These are phyloP conservation scores for Huso huso DNA, from an alignment of 2,797 vertebrate genomes.

Conservation along the genomic window DNA sequence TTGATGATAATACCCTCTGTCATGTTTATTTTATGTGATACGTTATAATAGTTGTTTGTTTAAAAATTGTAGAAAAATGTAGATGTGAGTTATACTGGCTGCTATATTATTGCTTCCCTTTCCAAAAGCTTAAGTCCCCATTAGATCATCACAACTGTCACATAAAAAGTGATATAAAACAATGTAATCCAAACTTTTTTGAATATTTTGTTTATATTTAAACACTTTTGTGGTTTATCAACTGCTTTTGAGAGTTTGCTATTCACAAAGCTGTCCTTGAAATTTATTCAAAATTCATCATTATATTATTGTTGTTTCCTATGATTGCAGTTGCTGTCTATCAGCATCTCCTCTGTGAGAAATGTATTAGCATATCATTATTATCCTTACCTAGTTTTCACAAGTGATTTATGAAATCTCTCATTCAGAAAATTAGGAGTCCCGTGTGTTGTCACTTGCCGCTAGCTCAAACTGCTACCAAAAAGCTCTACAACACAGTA, in stretches of 20 bases:
- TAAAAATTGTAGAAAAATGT: too few relatives aligned
- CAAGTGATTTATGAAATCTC: constrained; percentile 45
- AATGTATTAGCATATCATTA: constrained; percentile 62
- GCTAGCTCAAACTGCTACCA: too few relatives aligned
- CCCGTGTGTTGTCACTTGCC: constrained; percentile 31
- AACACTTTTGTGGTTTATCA: constrained; percentile 37
- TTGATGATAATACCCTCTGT: too few relatives aligned
- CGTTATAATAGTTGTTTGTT: too few relatives aligned
- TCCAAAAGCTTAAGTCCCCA: too few relatives aligned
- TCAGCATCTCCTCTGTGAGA: constrained; percentile 46
- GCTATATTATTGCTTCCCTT: too few relatives aligned
- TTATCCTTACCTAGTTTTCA: constrained; percentile 5
- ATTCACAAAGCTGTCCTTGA: constrained; percentile 25
- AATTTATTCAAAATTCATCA: constrained; percentile 51
- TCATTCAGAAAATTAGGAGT: constrained; percentile 59
- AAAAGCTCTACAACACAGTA: too few relatives aligned
- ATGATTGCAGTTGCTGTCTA: constrained; percentile 51
- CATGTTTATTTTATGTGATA: too few relatives aligned
- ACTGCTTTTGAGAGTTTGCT: constrained; percentile 26
- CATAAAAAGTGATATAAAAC: too few relatives aligned
- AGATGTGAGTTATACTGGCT: too few relatives aligned
- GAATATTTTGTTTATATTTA: not conserved
- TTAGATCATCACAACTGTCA: too few relatives aligned
- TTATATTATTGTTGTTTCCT: constrained; percentile 33
- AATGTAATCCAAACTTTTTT: not conserved